A percentile compares a stretch with the other conserved stretches of the same genome.
Evolutionary conservation across 2,888 invertebrate species (phyloP).

Genomic region (Acleris literana): DNA sequence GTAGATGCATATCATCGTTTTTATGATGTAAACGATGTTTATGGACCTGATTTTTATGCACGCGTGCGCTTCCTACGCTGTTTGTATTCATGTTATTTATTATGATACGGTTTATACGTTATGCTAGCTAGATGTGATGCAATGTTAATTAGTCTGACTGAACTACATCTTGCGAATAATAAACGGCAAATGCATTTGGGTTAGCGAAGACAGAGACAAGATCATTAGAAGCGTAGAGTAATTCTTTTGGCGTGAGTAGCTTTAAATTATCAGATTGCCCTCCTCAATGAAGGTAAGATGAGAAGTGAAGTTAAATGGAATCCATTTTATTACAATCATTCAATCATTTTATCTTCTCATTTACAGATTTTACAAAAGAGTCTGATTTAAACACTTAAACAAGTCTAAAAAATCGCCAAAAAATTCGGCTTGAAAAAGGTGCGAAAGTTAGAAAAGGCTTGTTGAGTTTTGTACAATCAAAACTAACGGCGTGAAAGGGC

Average conservation of each 20-base stretch:
- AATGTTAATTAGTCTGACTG: slow-evolving; percentile 32
- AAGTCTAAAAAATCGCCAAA: too few relatives aligned
- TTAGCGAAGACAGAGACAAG: slow-evolving; percentile 3
- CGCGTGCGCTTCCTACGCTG: slow-evolving; percentile 45
- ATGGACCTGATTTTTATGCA: slow-evolving; percentile 42
- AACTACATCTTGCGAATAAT: slow-evolving; percentile 6
- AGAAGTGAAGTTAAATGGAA: too few relatives aligned
- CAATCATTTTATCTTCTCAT: too few relatives aligned
- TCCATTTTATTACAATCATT: too few relatives aligned
- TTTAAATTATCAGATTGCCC: too few relatives aligned
- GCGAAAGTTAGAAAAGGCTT: neutral
- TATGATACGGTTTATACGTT: slow-evolving; percentile 37
- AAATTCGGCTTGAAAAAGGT: neutral
- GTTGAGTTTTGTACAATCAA: neutral
- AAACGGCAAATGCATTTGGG: slow-evolving; percentile 26
- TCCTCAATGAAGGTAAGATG: too few relatives aligned
- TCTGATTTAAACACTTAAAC: too few relatives aligned
- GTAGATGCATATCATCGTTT: slow-evolving; percentile 32
- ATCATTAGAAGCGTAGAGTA: neutral
- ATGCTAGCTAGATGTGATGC: slow-evolving; percentile 32
- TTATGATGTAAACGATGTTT: slow-evolving; percentile 38
- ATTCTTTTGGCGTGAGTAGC: too few relatives aligned
- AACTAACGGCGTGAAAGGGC: slow-evolving; percentile 10
- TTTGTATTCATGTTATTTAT: slow-evolving; percentile 39
- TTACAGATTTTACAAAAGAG: too few relatives aligned